Evolutionary conservation across 1,140 invertebrate species (phyloP).

Genomic region (Steinernema khuongi): DNA sequence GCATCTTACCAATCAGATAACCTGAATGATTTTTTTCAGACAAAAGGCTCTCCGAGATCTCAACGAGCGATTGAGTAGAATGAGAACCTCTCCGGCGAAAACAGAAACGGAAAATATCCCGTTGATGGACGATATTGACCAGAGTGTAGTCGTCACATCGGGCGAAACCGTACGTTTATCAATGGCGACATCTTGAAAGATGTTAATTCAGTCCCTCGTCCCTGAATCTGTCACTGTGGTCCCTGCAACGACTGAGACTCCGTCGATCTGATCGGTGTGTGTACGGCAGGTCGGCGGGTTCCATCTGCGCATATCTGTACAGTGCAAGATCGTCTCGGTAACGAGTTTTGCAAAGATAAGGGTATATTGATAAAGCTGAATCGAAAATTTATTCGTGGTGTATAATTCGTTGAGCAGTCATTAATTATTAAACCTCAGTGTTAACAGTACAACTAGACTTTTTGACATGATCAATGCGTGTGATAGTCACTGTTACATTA

Average conservation of each 20-base stretch:
- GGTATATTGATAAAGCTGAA: not conserved
- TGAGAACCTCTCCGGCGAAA: constrained; percentile 2
- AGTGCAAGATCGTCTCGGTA: not conserved
- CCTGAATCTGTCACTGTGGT: not conserved
- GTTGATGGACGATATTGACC: not conserved
- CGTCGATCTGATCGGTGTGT: not conserved
- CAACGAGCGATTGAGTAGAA: constrained; percentile 35
- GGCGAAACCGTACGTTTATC: not conserved
- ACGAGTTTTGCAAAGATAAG: not conserved
- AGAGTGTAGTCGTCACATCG: not conserved
- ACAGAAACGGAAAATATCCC: not conserved
- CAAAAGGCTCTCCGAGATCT: constrained; percentile 41
- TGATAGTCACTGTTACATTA: no score
- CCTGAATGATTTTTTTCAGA: constrained; percentile 22
- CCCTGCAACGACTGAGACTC: not conserved
- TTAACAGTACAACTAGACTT: no score
- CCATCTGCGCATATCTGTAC: not conserved
- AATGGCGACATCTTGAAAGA: not conserved
- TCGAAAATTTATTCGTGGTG: not conserved
- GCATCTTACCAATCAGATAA: not conserved
- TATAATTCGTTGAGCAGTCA: not conserved
- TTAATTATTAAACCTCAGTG: no score
- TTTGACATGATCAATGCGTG: no score
- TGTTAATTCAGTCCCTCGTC: not conserved
- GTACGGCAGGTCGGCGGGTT: not conserved